Evolutionary conservation across 92 coral and sea anemone species (phyloP), one percentile per base, ranked within the genome.

Genomic region (Siderastrea radians): DNA sequence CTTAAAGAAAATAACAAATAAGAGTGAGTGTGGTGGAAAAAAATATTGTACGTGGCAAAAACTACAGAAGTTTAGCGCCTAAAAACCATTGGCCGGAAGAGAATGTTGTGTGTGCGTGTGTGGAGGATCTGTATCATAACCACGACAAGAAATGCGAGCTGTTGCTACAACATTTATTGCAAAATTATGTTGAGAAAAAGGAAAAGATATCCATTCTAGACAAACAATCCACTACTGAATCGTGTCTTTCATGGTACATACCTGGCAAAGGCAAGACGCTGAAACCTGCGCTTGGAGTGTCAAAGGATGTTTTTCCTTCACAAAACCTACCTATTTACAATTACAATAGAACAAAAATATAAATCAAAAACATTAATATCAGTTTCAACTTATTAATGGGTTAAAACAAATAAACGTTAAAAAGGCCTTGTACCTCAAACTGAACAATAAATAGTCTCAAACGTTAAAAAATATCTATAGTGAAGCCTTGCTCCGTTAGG

Each of bases 401-500:
- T 8, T 51, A 46, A 78, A 78, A 78, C 26, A 47, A n/a, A 78
- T n/a, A 15, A 7, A 62, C 6, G 47, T 49, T 48, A 49, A 78
- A 78, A 58, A 49, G 66, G 17, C 51, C 17, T 47, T 61, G 13
- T 26, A 47, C 16, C 44, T n/a, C 46, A 16, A 49, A 61, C n/a
- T n/a, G n/a, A 45, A 49, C 57, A 62, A 7, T 63, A 76, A 58
- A 76, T 76, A 49, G 59, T 49, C 76, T 55, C 13, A 19, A 57
- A 58, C 44, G 51, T 38, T 4, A 9, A 62, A 48, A 62, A 1
- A 12, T 80, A 80, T 80, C 6, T 66, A 80, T 38, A 80, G 9
- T 17, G 72, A 53, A 43, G 52, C 38, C 85, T 65, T 67, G 85
- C 6, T 76, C 75, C 1, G 76, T 65, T n/a, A n/a, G n/a, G n/a